Conservation (phyloP, 2,113 vertebrate genomes). For the Madoqua kirkii region DNA sequence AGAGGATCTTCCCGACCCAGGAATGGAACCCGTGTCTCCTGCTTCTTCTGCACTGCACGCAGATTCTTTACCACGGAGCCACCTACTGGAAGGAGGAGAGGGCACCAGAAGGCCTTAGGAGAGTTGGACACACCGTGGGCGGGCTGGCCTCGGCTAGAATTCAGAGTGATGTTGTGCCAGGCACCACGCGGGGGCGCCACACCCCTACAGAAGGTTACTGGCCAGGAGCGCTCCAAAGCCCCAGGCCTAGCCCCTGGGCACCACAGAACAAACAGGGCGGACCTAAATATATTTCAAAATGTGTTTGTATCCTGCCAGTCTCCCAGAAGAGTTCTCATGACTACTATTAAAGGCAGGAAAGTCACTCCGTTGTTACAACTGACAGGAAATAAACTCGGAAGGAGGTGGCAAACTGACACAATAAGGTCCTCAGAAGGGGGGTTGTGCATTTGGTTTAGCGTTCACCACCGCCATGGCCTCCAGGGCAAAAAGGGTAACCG, state of each 20-base stretch:
- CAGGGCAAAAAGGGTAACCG: not conserved
- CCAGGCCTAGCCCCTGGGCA: not conserved
- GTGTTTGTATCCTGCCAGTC: not conserved
- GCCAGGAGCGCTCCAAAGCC: too few relatives aligned
- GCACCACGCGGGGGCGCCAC: constrained; percentile 14
- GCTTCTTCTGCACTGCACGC: not conserved
- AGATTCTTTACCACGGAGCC: not conserved
- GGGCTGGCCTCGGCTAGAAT: rapidly evolving
- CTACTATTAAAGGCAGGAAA: not conserved
- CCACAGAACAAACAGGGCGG: not conserved
- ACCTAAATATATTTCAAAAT: not conserved
- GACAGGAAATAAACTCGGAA: not conserved
- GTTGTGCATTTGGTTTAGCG: not conserved
- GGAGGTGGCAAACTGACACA: not conserved
- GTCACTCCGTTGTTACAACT: not conserved
- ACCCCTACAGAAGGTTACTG: not conserved
- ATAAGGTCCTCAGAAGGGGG: rapidly evolving
- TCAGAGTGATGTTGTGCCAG: not conserved
- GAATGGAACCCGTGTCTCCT: not conserved
- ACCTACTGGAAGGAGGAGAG: not conserved
- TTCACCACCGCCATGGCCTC: not conserved
- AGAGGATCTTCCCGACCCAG: not conserved
- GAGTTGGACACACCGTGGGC: not conserved
- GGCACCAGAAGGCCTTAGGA: not conserved
- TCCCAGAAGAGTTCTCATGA: not conserved